Conservation (phyloP, 2,113 vertebrate genomes). For the Gadus macrocephalus region DNA sequence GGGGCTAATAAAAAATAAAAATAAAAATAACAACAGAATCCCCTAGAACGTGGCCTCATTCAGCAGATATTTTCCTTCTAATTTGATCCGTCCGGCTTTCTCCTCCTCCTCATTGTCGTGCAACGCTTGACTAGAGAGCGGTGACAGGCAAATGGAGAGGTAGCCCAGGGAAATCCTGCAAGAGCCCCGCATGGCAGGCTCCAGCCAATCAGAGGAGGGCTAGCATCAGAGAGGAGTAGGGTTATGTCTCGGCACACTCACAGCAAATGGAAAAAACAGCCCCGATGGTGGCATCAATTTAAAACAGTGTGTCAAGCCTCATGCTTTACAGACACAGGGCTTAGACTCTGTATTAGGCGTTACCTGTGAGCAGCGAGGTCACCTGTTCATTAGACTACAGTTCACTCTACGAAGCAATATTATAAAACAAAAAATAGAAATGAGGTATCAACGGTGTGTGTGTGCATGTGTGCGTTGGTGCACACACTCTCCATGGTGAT, state of each 20-base stretch:
- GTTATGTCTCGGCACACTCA: constrained; percentile 26
- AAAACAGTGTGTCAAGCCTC: too few relatives aligned
- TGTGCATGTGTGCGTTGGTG: too few relatives aligned
- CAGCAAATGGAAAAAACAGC: too few relatives aligned
- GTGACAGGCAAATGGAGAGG: constrained; percentile 44
- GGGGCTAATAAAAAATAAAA: constrained; percentile 48
- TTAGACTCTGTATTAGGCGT: too few relatives aligned
- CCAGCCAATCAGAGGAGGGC: constrained; percentile 30
- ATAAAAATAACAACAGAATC: constrained; percentile 23
- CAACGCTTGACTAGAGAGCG: constrained; percentile 28
- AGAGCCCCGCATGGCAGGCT: constrained; percentile 27
- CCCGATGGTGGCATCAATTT: too few relatives aligned
- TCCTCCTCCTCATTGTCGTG: constrained; percentile 4
- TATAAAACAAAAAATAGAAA: too few relatives aligned
- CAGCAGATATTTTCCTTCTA: constrained; percentile 35
- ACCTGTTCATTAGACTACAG: too few relatives aligned
- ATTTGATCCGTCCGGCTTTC: constrained; percentile 22
- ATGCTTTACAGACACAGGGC: too few relatives aligned
- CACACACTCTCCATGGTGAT: too few relatives aligned
- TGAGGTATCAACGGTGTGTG: too few relatives aligned
- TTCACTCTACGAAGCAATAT: too few relatives aligned
- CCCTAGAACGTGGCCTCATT: constrained; percentile 34
- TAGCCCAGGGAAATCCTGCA: constrained; percentile 7
- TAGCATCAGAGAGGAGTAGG: constrained; percentile 13
- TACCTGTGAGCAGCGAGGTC: too few relatives aligned